A percentile compares a stretch with the other conserved stretches of the same genome.
Evolutionary conservation across 1,140 invertebrate species (phyloP).

Genomic region (Aphis gossypii): DNA sequence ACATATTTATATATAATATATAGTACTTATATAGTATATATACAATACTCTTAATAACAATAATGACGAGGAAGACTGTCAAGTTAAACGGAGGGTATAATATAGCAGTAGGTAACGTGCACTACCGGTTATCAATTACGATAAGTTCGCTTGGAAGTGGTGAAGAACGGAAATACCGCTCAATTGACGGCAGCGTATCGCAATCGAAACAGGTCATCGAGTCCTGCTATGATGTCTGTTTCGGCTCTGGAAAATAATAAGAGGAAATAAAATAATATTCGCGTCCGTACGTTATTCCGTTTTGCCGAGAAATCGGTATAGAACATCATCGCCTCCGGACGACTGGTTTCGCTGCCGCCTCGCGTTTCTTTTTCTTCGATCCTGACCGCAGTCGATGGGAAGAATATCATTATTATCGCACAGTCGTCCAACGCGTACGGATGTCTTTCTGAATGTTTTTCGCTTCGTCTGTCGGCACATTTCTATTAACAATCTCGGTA

Average conservation of each 20-base stretch:
- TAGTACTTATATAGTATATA: background rate
- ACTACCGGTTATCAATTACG: constrained; percentile 3
- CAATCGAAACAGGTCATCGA: constrained; percentile 17
- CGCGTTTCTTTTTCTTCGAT: constrained; percentile 22
- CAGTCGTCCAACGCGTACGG: background rate
- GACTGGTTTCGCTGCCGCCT: constrained; percentile 25
- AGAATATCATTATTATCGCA: background rate
- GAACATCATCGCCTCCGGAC: constrained; percentile 24
- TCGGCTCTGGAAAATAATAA: background rate
- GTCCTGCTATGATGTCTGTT: background rate
- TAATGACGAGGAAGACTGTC: background rate
- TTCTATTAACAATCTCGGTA: background rate
- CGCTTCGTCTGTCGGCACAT: background rate
- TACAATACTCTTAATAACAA: background rate
- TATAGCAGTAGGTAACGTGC: background rate
- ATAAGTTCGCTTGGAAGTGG: background rate
- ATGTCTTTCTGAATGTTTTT: background rate
- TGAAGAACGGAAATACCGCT: background rate
- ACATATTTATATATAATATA: background rate
- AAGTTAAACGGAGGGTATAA: background rate
- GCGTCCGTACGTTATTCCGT: background rate
- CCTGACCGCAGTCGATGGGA: background rate
- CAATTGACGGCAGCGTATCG: background rate
- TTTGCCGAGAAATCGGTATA: constrained; percentile 39
- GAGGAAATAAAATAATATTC: constrained; percentile 1